Evolutionary conservation across 2,113 vertebrate species (phyloP).

Genomic region (Phalacrocorax brasilianus): DNA sequence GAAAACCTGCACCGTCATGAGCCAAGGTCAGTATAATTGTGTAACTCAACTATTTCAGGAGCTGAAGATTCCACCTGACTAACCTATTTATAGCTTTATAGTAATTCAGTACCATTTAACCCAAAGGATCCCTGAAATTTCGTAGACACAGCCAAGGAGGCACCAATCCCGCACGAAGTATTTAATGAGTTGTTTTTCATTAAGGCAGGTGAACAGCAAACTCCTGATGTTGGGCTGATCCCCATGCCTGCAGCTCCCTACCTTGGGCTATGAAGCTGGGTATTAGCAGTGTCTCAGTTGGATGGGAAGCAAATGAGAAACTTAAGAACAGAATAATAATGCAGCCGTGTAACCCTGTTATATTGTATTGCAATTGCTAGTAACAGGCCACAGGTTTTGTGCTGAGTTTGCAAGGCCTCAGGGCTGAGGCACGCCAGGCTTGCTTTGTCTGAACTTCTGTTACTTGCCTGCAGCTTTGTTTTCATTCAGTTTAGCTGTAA

Average conservation of each 20-base stretch:
- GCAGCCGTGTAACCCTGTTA: background rate
- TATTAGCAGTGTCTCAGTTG: background rate
- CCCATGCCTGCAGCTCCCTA: background rate
- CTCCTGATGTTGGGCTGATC: background rate
- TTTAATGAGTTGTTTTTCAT: background rate
- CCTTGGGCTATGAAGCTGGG: background rate
- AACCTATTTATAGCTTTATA: slow-evolving; percentile 16
- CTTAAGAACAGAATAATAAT: background rate
- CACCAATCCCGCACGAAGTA: background rate
- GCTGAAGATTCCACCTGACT: slow-evolving; percentile 10
- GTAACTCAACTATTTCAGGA: background rate
- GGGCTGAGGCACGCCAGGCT: background rate
- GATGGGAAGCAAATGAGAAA: background rate
- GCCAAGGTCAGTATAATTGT: slow-evolving; percentile 19
- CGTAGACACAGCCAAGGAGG: background rate
- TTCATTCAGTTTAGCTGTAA: background rate
- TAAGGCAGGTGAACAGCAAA: background rate
- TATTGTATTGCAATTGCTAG: background rate
- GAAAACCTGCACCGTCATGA: background rate
- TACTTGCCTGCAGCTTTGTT: background rate
- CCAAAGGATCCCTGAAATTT: background rate
- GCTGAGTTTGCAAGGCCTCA: background rate
- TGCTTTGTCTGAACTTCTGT: background rate
- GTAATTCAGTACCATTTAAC: background rate
- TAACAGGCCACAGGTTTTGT: background rate